These are phyloP conservation scores for Holacanthus passer DNA, from an alignment of 2,113 vertebrate genomes.

Conservation along the genomic window DNA sequence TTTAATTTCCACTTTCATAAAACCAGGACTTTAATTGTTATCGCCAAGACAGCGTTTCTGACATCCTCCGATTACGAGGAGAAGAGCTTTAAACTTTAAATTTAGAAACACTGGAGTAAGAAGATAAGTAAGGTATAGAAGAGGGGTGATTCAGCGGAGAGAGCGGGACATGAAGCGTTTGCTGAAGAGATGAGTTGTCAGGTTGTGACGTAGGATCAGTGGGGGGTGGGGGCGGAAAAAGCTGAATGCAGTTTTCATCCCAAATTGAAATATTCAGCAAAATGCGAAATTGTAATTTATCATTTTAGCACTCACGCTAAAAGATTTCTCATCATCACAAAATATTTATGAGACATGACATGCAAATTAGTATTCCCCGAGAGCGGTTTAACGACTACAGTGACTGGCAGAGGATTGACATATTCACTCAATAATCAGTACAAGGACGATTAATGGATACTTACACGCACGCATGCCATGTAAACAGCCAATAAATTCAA, in stretches of 20 bases:
- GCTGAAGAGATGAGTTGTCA: slow-evolving; percentile 20
- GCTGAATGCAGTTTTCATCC: background rate
- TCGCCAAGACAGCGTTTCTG: background rate
- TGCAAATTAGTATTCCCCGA: slow-evolving; percentile 10
- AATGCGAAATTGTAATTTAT: slow-evolving; percentile 14
- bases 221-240: background rate
- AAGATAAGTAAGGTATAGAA: background rate
- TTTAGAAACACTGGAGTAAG: background rate
- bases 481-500: slow-evolving; percentile 60
- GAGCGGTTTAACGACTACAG: slow-evolving; percentile 11
- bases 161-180: background rate
- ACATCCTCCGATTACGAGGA: background rate
- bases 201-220: slow-evolving; percentile 7
- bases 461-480: slow-evolving; percentile 30
- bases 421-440: slow-evolving; percentile 37
- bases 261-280: background rate
- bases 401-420: slow-evolving; percentile 27
- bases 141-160: slow-evolving; percentile 13
- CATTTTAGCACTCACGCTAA: background rate
- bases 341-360: slow-evolving; percentile 25
- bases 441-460: slow-evolving; percentile 38
- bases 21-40: background rate
- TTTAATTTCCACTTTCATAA: background rate
- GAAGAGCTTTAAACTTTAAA: background rate
- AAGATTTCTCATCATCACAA: slow-evolving; percentile 1